phyloP scores from a whole-genome alignment of 2,797 vertebrate genomes.

The Chloroceryle inda region DNA sequence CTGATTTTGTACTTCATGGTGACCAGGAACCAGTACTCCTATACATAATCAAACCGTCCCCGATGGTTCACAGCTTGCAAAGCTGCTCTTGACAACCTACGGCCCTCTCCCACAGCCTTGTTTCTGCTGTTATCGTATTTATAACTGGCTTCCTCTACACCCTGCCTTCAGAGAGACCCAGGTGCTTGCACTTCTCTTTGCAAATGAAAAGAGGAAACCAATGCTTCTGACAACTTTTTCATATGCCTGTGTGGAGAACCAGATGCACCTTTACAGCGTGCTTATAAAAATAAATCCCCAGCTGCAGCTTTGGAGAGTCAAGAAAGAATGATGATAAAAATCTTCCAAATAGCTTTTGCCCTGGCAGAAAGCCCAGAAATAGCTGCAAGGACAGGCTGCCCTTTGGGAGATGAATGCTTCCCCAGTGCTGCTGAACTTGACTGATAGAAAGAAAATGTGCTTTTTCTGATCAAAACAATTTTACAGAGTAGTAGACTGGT shows the following conservation, averaged over 20 bases:
- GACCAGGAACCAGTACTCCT: neutral
- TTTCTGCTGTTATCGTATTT: neutral
- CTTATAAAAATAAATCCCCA: slow-evolving; percentile 5
- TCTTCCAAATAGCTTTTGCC: slow-evolving; percentile 33
- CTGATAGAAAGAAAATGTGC: neutral
- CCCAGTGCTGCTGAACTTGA: neutral
- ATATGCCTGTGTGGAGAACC: neutral
- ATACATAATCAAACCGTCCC: neutral
- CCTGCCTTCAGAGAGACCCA: neutral
- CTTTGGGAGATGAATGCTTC: slow-evolving; percentile 4
- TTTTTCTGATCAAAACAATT: neutral
- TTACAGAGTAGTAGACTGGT: neutral
- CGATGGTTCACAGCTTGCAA: accelerated
- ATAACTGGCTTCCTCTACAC: neutral
- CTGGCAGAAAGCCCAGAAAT: slow-evolving; percentile 53
- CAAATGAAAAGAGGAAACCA: neutral
- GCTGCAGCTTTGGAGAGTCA: slow-evolving; percentile 17
- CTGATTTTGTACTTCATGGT: neutral
- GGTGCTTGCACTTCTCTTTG: neutral
- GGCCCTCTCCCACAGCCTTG: neutral
- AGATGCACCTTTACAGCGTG: neutral
- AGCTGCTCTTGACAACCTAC: neutral
- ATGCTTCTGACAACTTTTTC: neutral
- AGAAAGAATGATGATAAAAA: neutral
- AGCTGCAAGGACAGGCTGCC: slow-evolving; percentile 48